A percentile compares a stretch with the other conserved stretches of the same genome.
phyloP scores from a whole-genome alignment of 2,797 vertebrate species.

The Pteronotus mesoamericanus region DNA sequence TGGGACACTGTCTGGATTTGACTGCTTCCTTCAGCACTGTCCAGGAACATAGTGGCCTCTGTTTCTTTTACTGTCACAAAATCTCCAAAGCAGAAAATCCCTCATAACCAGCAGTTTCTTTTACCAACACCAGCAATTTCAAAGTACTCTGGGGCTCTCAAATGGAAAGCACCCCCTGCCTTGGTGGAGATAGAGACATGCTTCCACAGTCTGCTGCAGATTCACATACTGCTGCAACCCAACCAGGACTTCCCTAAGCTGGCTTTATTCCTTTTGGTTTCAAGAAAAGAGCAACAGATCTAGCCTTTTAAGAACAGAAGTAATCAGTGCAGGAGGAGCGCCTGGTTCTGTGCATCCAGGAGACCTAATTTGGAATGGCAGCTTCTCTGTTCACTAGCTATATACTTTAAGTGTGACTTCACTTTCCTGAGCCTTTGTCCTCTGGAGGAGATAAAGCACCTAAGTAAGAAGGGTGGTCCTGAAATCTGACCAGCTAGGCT shows the following conservation, averaged over 20 bases:
- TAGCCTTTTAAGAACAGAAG: not conserved
- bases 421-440: not conserved
- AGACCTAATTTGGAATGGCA: not conserved
- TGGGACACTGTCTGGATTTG: not conserved
- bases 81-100: not conserved
- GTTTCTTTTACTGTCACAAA: not conserved
- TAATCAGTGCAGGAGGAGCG: not conserved
- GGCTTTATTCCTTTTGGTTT: not conserved
- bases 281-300: not conserved
- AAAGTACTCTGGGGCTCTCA: not conserved
- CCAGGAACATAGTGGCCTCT: not conserved
- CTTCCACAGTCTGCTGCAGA: not conserved
- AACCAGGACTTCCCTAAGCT: not conserved
- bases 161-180: not conserved
- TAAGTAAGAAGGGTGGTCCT: not conserved
- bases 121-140: not conserved
- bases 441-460: not conserved
- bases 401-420: not conserved
- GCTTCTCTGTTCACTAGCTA: not conserved
- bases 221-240: not conserved
- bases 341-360: not conserved
- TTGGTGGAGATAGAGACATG: not conserved
- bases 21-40: not conserved
- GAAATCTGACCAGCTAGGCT: not conserved
- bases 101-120: not conserved